Base-by-base conservation (phyloP, 1,140 invertebrate genomes). In the Liolophura sinensis region DNA sequence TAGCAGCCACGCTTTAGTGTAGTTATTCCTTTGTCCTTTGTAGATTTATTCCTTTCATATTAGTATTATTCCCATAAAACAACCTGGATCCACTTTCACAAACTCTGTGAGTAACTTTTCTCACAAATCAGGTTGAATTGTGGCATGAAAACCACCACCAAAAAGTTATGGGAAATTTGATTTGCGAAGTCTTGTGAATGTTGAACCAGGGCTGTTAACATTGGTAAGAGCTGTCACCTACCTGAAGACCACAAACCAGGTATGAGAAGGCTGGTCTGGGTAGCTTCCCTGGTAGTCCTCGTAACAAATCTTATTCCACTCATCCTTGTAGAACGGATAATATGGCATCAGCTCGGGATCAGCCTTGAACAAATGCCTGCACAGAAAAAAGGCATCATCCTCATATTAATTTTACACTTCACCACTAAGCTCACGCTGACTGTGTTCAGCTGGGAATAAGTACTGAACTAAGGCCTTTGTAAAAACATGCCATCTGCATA, bases 291-390 rank as follows among this genome's bases (percentile, higher is more conserved):
- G 72, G 68, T 83, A 84, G 62, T 84, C 83, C 59, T 72, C 69
- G 65, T 82, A 84, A 0, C 81, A 81, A 31, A 84, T 82, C 67
- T 80, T 83, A 62, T 82, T 84, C 83, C 83, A 84, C 60, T 84
- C 83, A 65, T 84, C 82, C 60, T 82, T 72, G 68, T 81, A 75
- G 68, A 84, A 84, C 27, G 82, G 75, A 70, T 81, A 84, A 40
- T 82, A 77, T 12, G 65, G 71, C 81, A 82, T 82, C 27, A 84
- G 64, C 22, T 81, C 80, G 22, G 77, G 73, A 31, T 82, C 77
- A 20, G 59, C 54, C 62, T 78, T 80, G 68, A 84, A 82, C 77
- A 84, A 75, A 20, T 76, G 73, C 58, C 82, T 83, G 60, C 18
- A 70, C 25, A 60, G 0, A 25, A 55, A 11, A 27, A 54, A 51